These are phyloP conservation scores for Hippocampus barbouri DNA, from an alignment of 2,113 vertebrate species.

Conservation along the genomic window DNA sequence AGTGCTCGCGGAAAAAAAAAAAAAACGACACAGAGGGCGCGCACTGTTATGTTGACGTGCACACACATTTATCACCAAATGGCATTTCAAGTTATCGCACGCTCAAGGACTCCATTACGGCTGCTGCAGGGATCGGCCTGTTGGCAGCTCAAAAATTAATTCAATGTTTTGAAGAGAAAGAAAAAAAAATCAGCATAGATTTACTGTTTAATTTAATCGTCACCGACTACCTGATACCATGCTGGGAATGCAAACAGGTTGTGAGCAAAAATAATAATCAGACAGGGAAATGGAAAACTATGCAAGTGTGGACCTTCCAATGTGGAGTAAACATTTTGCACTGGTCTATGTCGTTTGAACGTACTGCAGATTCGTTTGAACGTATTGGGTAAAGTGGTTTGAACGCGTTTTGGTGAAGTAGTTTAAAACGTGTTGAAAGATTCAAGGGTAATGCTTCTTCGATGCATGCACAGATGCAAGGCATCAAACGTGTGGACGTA, in stretches of 20 bases:
- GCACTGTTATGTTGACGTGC: conserved; percentile 8
- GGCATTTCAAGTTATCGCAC: conserved; percentile 34
- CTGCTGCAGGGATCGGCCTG: conserved; percentile 39
- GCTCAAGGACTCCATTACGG: conserved; percentile 58
- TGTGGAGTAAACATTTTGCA: too few species aligned
- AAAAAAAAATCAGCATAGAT: conserved; percentile 46
- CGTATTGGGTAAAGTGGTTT: too few species aligned
- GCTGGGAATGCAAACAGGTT: conserved; percentile 11
- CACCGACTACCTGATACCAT: conserved; percentile 14
- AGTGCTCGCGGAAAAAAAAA: conserved; percentile 3
- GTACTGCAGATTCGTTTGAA: too few species aligned
- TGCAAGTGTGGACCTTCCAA: too few species aligned
- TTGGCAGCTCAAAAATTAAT: conserved; percentile 27
- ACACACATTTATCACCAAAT: conserved; percentile 44
- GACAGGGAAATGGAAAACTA: conserved; percentile 23
- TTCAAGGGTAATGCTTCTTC: too few species aligned
- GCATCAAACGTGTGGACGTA: too few species aligned
- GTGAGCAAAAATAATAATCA: conserved; percentile 36
- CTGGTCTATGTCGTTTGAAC: too few species aligned
- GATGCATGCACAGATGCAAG: too few species aligned
- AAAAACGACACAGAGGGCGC: background rate
- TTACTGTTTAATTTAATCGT: conserved; percentile 41
- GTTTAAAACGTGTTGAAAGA: too few species aligned
- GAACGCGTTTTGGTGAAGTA: too few species aligned
- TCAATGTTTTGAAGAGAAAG: conserved; percentile 33